Evolutionary conservation across 1,140 invertebrate genomes (phyloP).

Genomic region (Tetragnatha versicolor): DNA sequence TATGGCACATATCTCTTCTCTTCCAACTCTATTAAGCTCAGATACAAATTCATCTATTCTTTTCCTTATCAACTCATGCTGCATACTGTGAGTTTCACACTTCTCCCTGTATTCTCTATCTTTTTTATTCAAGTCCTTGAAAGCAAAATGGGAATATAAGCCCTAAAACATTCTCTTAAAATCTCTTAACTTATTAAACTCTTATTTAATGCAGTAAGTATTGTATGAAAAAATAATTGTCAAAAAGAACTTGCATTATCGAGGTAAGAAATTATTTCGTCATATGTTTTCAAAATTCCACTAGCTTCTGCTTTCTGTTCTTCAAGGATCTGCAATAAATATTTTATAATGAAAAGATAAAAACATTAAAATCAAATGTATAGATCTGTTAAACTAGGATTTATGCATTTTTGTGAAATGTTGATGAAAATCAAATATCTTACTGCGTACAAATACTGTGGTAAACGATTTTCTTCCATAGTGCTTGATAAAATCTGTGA

Average conservation of each 20-base stretch:
- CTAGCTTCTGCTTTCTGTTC: conserved; percentile 9
- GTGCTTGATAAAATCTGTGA: not conserved
- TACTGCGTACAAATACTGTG: not conserved
- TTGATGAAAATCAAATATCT: not conserved
- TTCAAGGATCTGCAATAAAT: not conserved
- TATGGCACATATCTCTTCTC: conserved; percentile 5
- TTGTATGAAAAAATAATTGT: not conserved
- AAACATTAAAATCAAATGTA: not conserved
- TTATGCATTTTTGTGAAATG: not conserved
- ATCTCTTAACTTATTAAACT: not conserved
- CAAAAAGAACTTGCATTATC: not conserved
- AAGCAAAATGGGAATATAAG: not conserved
- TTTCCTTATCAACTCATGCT: conserved; percentile 11
- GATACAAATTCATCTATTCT: not conserved
- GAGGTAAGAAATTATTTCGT: conserved; percentile 12
- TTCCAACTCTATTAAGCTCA: conserved; percentile 20
- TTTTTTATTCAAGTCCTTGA: conserved; percentile 6
- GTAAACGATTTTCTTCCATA: conserved; percentile 10
- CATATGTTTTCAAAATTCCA: not conserved
- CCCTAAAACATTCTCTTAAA: not conserved
- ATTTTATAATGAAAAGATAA: not conserved
- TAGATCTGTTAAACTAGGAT: not conserved
- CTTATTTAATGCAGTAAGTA: not conserved
- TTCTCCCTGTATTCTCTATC: not conserved
- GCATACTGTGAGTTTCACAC: not conserved